Base-by-base conservation (phyloP, 2,888 invertebrate genomes). In the Ichneumoninae sp. region DNA sequence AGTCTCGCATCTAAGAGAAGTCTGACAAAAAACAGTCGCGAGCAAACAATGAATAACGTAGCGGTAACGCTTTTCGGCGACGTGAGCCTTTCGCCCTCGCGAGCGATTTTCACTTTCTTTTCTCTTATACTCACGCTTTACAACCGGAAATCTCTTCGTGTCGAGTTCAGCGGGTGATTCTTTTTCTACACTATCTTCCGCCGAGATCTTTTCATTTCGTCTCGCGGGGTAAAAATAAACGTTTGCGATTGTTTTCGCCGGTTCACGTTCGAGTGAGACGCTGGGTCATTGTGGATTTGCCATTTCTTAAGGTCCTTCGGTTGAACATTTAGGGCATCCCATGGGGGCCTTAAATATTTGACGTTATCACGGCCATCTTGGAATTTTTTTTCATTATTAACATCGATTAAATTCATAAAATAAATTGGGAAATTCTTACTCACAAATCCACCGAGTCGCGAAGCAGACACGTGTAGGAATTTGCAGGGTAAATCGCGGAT, bases 31-130 rank as follows among this genome's bases (percentile, higher is more conserved):
- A 47, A 16, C 44, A 47, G 44, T 10, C 5, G 26, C 33, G 33
- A 33, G 8, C 22, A 19, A 75, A 62, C 30, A 50, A 36, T n/a
- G 36, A 76, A 54, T 52, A 65, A 76, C 76, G 44, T n/a, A 77
- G 47, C 44, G 44, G 57, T 57, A 57, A 57, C 57, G 22, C 57
- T 22, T 26, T 57, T 57, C 57, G 57, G 3, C 57, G 57, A 57
- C 22, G 57, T 13, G 57, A 26, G 26, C 57, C 26, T 22, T 57
- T 57, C 26, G 40, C 57, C 3, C 57, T 57, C 8, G 10, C 13
- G 22, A 13, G 10, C 10, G 26, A 57, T 26, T 22, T 57, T 22
- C 26, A 10, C 57, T 13, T 13, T 57, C 10, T 26, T 26, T 57
- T 26, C 26, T 57, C 26, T 57, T 57, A 57, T 22, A 10, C 5